A percentile compares a stretch with the other conserved stretches of the same genome.
phyloP scores from a whole-genome alignment of 1,140 invertebrate genomes.

The Belonocnema kinseyi region DNA sequence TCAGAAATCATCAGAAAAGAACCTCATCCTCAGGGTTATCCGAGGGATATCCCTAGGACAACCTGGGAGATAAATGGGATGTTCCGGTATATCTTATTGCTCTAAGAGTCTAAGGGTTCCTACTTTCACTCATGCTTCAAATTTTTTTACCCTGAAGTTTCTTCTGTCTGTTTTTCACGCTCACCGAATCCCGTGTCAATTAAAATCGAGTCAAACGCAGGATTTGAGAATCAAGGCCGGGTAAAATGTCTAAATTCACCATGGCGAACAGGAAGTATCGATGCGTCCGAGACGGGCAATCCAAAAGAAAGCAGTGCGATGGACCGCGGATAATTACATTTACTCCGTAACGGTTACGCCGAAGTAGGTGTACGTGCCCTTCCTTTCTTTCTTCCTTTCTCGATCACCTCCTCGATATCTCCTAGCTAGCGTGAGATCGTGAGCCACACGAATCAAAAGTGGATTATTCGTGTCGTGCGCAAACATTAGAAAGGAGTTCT shows the following conservation, averaged over 20 bases:
- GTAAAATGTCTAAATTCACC: conserved; percentile 19
- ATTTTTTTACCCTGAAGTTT: neutral
- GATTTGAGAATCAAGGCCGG: neutral
- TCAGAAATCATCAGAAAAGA: too few species aligned
- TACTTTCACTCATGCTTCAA: neutral
- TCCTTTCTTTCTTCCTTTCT: conserved; percentile 32
- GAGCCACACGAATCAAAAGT: conserved; percentile 8
- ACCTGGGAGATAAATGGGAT: too few species aligned
- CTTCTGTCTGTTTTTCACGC: neutral
- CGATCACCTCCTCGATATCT: conserved; percentile 25
- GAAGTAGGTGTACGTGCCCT: neutral
- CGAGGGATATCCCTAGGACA: too few species aligned
- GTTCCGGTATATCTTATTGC: too few species aligned
- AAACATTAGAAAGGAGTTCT: neutral
- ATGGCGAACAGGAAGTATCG: neutral
- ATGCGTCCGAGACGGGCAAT: conserved; percentile 9
- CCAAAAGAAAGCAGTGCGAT: conserved; percentile 20
- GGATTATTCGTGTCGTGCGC: conserved; percentile 27
- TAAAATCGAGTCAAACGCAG: conserved; percentile 3
- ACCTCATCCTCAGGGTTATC: too few species aligned
- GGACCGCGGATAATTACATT: conserved; percentile 26
- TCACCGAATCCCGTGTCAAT: neutral
- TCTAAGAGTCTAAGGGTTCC: neutral
- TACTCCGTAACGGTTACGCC: conserved; percentile 24
- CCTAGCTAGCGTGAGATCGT: conserved; percentile 9